Percentiles rank a stretch among this genome's conserved stretches.
These are phyloP conservation scores for Epistrophe grossulariae DNA, from an alignment of 2,888 invertebrate species.

Conservation along the genomic window DNA sequence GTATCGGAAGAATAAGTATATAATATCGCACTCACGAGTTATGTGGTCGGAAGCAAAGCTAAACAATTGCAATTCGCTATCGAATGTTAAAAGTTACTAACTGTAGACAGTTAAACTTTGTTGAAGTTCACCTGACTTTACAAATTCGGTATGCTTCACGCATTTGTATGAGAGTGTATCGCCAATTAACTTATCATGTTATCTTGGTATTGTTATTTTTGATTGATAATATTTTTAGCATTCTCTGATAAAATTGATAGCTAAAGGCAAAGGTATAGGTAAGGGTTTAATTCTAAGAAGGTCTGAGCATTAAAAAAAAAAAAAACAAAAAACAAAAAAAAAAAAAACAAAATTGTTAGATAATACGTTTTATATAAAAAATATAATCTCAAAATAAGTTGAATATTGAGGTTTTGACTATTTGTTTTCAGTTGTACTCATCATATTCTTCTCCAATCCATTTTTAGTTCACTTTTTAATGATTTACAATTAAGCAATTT, in stretches of 20 bases:
- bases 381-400: background rate
- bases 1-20: background rate
- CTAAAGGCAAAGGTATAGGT: no score
- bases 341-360: background rate
- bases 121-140: conserved; percentile 50
- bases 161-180: conserved; percentile 35
- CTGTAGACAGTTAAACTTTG: conserved; percentile 32
- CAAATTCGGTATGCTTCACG: conserved; percentile 6
- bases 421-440: background rate
- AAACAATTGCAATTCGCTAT: conserved; percentile 58
- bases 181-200: conserved; percentile 58
- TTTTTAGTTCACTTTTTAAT: background rate
- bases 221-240: conserved; percentile 36
- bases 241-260: conserved; percentile 17
- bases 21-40: conserved; percentile 5
- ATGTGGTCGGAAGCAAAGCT: conserved; percentile 24
- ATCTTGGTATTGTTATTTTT: conserved; percentile 37
- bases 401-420: background rate
- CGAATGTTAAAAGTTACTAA: conserved; percentile 65
- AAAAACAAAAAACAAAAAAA: no score
- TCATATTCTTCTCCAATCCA: background rate
- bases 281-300: background rate
- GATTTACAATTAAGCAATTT: no score
- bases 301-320: background rate
- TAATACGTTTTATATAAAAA: background rate